Evolutionary conservation across 2,113 vertebrate species (phyloP).

Genomic region (Nothocercus nigrocapillus): DNA sequence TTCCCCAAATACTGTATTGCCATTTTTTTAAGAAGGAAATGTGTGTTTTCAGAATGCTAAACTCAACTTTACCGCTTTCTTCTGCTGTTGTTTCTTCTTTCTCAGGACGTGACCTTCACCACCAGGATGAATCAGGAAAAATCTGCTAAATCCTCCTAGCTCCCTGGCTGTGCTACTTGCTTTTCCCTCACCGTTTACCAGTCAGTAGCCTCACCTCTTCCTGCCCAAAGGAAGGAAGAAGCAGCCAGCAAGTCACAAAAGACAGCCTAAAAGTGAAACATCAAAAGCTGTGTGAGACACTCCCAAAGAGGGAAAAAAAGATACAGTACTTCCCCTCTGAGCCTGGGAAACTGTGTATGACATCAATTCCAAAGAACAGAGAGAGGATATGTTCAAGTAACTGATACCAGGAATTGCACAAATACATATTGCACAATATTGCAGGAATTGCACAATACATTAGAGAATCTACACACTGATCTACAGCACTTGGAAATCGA

Average conservation of each 20-base stretch:
- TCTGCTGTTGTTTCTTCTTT: slow-evolving; percentile 25
- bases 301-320: neutral
- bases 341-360: neutral
- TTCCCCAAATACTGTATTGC: neutral
- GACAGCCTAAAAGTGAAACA: slow-evolving; percentile 31
- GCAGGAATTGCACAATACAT: neutral
- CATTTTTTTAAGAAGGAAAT: neutral
- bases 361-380: neutral
- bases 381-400: slow-evolving; percentile 23
- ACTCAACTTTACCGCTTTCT: neutral
- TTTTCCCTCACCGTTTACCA: slow-evolving; percentile 13
- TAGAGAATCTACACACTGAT: neutral
- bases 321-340: neutral
- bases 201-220: neutral
- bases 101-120: slow-evolving; percentile 62
- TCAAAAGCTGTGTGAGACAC: slow-evolving; percentile 31
- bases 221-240: slow-evolving; percentile 33
- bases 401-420: neutral
- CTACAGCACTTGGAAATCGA: neutral
- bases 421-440: too few species aligned
- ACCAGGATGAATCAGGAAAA: slow-evolving; percentile 49
- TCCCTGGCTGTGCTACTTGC: slow-evolving; percentile 30
- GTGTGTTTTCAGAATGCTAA: neutral
- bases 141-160: slow-evolving; percentile 30
- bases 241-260: slow-evolving; percentile 38